These are phyloP conservation scores for Gallinago undulata DNA, from an alignment of 2,113 vertebrate genomes.

Conservation along the genomic window DNA sequence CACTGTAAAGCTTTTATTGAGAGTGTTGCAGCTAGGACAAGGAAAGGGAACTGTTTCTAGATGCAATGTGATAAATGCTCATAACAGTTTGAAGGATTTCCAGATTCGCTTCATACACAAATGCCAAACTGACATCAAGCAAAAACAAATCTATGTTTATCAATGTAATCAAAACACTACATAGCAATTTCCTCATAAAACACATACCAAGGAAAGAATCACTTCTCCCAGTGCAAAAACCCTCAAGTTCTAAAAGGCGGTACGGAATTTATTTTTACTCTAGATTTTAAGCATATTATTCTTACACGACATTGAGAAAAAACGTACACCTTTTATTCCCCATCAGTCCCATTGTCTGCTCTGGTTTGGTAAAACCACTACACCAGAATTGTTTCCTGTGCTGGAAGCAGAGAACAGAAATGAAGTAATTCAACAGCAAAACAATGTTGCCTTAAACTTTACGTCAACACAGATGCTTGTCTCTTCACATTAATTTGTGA, in stretches of 20 bases:
- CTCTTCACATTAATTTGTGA: neutral
- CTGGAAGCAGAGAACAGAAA: neutral
- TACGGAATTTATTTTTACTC: neutral
- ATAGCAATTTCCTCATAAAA: neutral
- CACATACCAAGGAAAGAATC: neutral
- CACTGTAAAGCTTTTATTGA: neutral
- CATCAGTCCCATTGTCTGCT: neutral
- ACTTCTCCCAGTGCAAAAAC: neutral
- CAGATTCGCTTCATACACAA: neutral
- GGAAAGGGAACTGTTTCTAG: neutral
- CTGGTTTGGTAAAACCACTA: neutral
- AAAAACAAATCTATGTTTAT: neutral
- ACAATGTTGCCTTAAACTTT: neutral
- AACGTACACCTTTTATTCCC: neutral
- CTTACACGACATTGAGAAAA: neutral
- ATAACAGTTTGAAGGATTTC: neutral
- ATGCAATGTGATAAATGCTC: neutral
- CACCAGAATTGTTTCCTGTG: neutral
- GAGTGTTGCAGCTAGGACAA: neutral
- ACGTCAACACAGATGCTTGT: neutral
- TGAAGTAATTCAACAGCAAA: neutral
- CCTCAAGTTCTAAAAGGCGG: neutral
- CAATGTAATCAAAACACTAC: neutral
- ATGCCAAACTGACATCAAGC: neutral
- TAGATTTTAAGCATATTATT: neutral